Percentiles rank a stretch among this genome's conserved stretches.
These are phyloP conservation scores for Anas platyrhynchos DNA, from an alignment of 2,113 vertebrate species.

Conservation along the genomic window DNA sequence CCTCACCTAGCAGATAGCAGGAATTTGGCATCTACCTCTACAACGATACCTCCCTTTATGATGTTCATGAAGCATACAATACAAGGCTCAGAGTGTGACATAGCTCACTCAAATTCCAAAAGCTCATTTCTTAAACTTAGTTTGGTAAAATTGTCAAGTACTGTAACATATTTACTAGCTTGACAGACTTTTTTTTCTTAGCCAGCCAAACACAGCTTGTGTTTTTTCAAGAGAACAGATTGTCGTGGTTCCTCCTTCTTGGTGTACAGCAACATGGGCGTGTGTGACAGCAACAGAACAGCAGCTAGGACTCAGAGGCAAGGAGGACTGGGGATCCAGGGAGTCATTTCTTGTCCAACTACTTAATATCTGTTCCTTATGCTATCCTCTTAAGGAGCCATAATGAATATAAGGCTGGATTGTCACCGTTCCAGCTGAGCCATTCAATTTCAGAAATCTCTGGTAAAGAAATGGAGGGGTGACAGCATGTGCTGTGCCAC, in stretches of 20 bases:
- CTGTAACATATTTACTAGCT: conserved; percentile 70
- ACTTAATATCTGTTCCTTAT: background rate
- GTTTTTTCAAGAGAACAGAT: conserved; percentile 75
- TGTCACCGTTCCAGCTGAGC: background rate
- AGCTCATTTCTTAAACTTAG: background rate
- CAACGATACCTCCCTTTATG: background rate
- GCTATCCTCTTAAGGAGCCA: background rate
- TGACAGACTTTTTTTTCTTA: conserved; percentile 70
- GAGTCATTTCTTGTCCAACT: background rate
- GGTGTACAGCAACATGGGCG: conserved; percentile 63
- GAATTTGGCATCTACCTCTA: background rate
- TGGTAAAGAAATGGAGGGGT: background rate
- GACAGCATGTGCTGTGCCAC: background rate
- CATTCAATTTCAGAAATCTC: background rate
- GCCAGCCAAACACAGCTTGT: conserved; percentile 76
- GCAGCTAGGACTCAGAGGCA: background rate
- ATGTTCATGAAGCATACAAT: background rate
- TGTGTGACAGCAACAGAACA: conserved; percentile 44
- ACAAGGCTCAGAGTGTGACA: background rate
- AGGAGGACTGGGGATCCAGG: background rate
- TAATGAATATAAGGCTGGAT: background rate
- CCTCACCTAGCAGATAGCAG: background rate
- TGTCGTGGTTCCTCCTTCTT: conserved; percentile 48
- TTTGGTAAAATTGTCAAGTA: conserved; percentile 63
- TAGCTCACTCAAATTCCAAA: background rate